Evolutionary conservation across 2,888 invertebrate species (phyloP), one percentile per base, ranked within the genome.

Genomic region (Ceriagrion tenellum): DNA sequence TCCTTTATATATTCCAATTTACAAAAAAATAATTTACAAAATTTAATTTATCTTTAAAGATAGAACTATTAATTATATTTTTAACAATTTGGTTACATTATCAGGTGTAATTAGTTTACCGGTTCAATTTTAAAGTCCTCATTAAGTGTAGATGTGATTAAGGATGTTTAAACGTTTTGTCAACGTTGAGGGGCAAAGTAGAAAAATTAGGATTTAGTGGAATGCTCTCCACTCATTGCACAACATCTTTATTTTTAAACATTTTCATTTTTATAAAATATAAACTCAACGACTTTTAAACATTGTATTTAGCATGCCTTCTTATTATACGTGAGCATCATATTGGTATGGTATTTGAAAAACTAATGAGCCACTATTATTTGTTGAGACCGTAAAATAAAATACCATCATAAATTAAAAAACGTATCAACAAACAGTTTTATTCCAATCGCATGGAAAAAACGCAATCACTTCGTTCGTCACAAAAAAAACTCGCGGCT

Each of bases 361-460:
- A 35, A 81, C 35, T 35, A 69, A 2, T 35, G 81, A 30, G 8
- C 18, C 30, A 35, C 13, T 81, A 35, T 12, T 4, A 26, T 26
- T 26, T n/a, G 26, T 35, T 81, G 35, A 35, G 30, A 69, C 69
- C 10, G n/a, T 0, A 81, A 35, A 81, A 81, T 81, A 81, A 81
- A 81, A 81, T 35, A 81, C 35, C 18, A 16, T 81, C 81, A 35
- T 81, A 81, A 81, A 81, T 81, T 35, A 81, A 81, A 81, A 81
- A 81, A 30, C 23, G 81, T 35, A 81, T 81, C 4, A 81, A 81
- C 81, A 81, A 81, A 81, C 30, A 81, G 16, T 35, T 69, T 81
- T 35, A 30, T 81, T 81, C 81, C 81, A 35, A 81, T 18, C 81
- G 35, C 81, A 35, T 81, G 30, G 81, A 81, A 81, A 81, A 81